Evolutionary conservation across 1,140 invertebrate genomes (phyloP).

Genomic region (Drosophila ohnishii): DNA sequence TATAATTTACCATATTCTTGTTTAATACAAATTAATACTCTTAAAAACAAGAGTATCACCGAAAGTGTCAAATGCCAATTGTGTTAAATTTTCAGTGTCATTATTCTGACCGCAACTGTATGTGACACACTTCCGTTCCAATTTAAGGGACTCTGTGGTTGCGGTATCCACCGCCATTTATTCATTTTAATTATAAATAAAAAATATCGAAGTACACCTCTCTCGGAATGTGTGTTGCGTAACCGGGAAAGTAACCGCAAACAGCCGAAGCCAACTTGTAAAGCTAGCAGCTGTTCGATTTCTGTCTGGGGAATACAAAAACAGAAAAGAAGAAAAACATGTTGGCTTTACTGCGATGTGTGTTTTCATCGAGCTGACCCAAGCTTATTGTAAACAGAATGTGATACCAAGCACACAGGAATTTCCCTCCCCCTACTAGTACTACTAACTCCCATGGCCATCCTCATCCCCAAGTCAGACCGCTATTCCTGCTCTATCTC

Average conservation of each 20-base stretch:
- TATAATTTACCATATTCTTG: neutral
- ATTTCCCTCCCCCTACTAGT: neutral
- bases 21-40: no score
- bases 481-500: constrained; percentile 43
- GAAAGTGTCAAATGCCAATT: constrained; percentile 2
- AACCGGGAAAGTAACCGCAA: constrained; percentile 13
- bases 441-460: neutral
- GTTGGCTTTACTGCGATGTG: constrained; percentile 14
- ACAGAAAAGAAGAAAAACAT: constrained; percentile 4
- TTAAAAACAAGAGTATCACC: neutral
- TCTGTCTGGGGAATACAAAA: constrained; percentile 10
- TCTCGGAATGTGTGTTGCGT: constrained; percentile 20
- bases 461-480: constrained; percentile 14
- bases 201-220: constrained; percentile 15
- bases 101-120: constrained; percentile 25
- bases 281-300: constrained; percentile 29
- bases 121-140: constrained; percentile 36
- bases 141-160: constrained; percentile 13
- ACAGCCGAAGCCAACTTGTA: constrained; percentile 26
- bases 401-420: constrained; percentile 35
- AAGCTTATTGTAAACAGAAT: constrained; percentile 46
- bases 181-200: constrained; percentile 40
- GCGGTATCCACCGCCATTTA: constrained; percentile 29
- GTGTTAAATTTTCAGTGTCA: constrained; percentile 1
- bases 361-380: constrained; percentile 37